Percentiles rank a stretch among this genome's conserved stretches.
Evolutionary conservation across 2,113 vertebrate genomes (phyloP).

Genomic region (Morone saxatilis): DNA sequence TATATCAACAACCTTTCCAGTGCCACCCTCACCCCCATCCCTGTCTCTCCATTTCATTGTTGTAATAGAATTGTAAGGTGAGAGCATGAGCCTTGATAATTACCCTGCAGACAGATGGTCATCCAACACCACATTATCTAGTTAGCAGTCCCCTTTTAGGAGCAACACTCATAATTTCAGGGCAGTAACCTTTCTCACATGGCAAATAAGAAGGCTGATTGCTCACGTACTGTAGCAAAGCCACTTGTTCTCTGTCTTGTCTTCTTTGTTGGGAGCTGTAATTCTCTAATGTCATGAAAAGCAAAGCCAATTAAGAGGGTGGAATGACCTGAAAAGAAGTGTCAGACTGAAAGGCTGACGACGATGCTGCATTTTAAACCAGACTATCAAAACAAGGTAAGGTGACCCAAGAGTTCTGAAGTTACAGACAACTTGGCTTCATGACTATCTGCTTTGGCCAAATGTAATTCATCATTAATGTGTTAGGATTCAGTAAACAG

Average conservation of each 20-base stretch:
- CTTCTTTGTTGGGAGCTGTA: constrained; percentile 58
- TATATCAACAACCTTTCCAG: constrained; percentile 30
- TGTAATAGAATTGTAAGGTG: constrained; percentile 73
- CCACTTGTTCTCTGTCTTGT: constrained; percentile 46
- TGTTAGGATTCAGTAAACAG: constrained; percentile 43
- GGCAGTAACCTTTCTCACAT: constrained; percentile 71
- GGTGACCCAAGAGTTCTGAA: constrained; percentile 73
- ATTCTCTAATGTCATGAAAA: constrained; percentile 69
- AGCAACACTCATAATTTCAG: constrained; percentile 68
- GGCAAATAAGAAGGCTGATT: constrained; percentile 64
- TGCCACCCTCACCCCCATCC: background rate
- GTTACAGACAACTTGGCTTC: constrained; percentile 67
- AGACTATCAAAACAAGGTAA: constrained; percentile 85
- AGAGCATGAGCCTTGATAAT: constrained; percentile 73
- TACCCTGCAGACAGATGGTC: constrained; percentile 70
- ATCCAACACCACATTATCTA: constrained; percentile 72
- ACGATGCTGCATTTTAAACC: constrained; percentile 82
- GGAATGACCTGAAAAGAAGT: constrained; percentile 67
- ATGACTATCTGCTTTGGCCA: constrained; percentile 39
- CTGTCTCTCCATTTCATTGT: constrained; percentile 44
- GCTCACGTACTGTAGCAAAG: constrained; percentile 49
- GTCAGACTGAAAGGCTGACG: constrained; percentile 52
- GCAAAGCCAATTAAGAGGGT: constrained; percentile 67
- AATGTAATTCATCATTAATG: constrained; percentile 72
- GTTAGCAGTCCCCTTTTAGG: constrained; percentile 51